Evolutionary conservation across 2,797 vertebrate species (phyloP).

Genomic region (Hafferia zeledoni): DNA sequence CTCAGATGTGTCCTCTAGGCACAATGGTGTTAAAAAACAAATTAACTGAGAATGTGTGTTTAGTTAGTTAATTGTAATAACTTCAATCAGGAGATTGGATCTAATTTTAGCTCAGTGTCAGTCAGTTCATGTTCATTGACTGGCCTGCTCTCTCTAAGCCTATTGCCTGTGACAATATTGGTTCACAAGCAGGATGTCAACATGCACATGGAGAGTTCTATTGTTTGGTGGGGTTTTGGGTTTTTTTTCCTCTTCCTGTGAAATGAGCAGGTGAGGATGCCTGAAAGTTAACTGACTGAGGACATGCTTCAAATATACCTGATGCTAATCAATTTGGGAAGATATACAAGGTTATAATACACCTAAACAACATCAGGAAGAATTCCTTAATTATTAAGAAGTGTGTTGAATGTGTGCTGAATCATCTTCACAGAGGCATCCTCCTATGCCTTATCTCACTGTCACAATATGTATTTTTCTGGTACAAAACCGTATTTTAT

Average conservation of each 20-base stretch:
- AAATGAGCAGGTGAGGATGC: constrained; percentile 51
- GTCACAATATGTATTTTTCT: background rate
- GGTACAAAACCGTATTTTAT: background rate
- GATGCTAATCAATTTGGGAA: background rate
- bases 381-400: background rate
- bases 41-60: constrained; percentile 2
- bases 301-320: background rate
- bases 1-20: background rate
- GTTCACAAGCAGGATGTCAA: constrained; percentile 53
- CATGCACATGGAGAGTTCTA: background rate
- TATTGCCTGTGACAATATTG: constrained; percentile 50
- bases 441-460: background rate
- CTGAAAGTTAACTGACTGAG: background rate
- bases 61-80: constrained; percentile 38
- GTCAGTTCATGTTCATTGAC: constrained; percentile 1
- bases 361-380: background rate
- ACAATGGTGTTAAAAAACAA: background rate
- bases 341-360: background rate
- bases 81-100: background rate
- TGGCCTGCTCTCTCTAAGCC: background rate
- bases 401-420: background rate
- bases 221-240: background rate
- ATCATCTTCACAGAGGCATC: background rate
- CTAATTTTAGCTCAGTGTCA: constrained; percentile 18
- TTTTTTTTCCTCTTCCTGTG: background rate